phyloP scores from a whole-genome alignment of 2,888 invertebrate species.

The Allolobophora icterica region DNA sequence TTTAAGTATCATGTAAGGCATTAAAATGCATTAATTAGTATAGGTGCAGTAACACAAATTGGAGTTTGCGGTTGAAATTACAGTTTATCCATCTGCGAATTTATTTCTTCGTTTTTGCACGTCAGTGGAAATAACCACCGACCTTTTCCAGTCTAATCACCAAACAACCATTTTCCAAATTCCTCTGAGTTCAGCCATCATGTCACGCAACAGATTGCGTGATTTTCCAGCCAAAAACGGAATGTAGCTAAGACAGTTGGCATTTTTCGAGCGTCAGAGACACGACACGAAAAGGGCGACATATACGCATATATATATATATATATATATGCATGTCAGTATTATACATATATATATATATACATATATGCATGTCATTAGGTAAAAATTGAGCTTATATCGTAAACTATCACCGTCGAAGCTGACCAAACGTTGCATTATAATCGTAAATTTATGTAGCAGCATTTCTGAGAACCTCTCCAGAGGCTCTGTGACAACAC shows the following conservation, averaged over 20 bases:
- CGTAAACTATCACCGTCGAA: not conserved
- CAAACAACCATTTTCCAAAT: not conserved
- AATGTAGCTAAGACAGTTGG: not conserved
- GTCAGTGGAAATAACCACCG: not conserved
- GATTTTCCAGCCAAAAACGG: not conserved
- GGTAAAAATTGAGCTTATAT: no score
- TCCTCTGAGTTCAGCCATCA: not conserved
- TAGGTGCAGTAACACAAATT: no score
- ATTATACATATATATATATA: no score
- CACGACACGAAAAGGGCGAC: not conserved
- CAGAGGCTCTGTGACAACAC: not conserved
- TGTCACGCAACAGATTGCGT: not conserved
- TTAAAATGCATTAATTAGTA: no score
- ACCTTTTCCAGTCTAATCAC: not conserved
- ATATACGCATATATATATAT: no score
- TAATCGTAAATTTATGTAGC: not conserved
- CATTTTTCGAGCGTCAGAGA: not conserved
- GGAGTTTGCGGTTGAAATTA: no score
- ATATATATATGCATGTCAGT: no score
- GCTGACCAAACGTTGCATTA: not conserved
- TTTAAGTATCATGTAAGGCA: no score
- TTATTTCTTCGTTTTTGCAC: not conserved
- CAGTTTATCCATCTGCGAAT: no score
- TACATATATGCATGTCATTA: no score
- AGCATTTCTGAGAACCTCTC: not conserved